These are phyloP conservation scores for Eremophila alpestris DNA, from an alignment of 2,797 vertebrate genomes.

Conservation along the genomic window DNA sequence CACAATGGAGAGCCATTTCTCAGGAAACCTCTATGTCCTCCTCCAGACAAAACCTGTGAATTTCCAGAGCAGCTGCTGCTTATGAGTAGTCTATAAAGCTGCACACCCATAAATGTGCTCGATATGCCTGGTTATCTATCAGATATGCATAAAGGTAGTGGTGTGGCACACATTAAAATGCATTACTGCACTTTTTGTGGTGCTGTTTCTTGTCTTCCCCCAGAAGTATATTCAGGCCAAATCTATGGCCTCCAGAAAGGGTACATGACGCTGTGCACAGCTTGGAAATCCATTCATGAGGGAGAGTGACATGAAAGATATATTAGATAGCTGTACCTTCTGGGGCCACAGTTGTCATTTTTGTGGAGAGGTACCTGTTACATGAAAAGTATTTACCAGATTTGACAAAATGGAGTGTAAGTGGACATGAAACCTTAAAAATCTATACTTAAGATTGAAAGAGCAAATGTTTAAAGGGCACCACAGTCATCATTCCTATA, in stretches of 20 bases:
- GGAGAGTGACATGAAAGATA: background rate
- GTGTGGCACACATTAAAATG: slow-evolving; percentile 10
- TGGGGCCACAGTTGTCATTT: background rate
- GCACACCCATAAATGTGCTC: background rate
- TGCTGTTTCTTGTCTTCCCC: background rate
- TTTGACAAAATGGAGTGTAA: background rate
- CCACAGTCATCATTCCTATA: background rate
- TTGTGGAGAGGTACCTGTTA: slow-evolving; percentile 12
- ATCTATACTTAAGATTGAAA: background rate
- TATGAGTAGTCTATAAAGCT: slow-evolving; percentile 7
- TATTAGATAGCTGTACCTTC: background rate
- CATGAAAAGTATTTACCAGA: background rate
- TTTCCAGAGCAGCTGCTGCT: background rate
- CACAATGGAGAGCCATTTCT: background rate
- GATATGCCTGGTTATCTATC: background rate
- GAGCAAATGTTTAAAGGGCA: background rate
- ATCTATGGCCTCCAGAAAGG: background rate
- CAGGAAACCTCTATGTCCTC: background rate
- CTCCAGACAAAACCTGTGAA: background rate
- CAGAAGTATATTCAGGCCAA: background rate
- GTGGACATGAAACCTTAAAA: background rate
- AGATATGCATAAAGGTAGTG: slow-evolving; percentile 15
- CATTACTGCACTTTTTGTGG: background rate
- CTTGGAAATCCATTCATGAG: background rate
- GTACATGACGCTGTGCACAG: background rate